Base-by-base conservation (phyloP, 1,140 invertebrate genomes). In the Drosophila yakuba region DNA sequence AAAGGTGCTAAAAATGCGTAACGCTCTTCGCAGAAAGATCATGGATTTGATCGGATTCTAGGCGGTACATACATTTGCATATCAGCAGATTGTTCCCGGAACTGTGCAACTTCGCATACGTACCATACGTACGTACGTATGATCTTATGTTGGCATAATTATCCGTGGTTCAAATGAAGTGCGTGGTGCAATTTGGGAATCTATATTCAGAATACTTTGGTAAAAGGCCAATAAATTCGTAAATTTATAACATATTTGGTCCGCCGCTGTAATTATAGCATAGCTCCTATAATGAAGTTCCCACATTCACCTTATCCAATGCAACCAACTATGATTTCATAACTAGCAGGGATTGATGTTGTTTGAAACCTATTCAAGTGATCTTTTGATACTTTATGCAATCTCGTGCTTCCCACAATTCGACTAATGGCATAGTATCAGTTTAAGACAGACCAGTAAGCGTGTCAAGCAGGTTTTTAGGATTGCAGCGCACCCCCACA, bases 81-180 rank as follows among this genome's bases (percentile, higher is more conserved):
- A 8, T 15, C 4, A 4, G 25, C 25, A 8, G 25, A 3, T 17
- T 50, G 17, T n/a, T 35, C 5, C 3, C 15, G 45, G 4, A 66
- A 28, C 52, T 43, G 20, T n/a, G 36, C 11, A 8, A 35, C 36
- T 50, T 35, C 3, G 38, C 38, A 23, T 60, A 4, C 20, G 32
- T 58, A 28, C 39, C 20, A 23, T 58, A 28, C 39, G 35, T 72
- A 28, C 39, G 35, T 72, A 41, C 5, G 36, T 54, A 74, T 28
- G 10, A 32, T 7, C 35, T 41, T 51, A 50, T 52, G 47, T 45
- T 74, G 56, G 38, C 35, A 52, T 45, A 61, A 45, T 57, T 66
- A 10, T 36, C 14, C 38, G 45, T 35, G 17, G 20, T 47, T 56
- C 51, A 56, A 45, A 47, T 20, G 36, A 66, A 64, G 28, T n/a